Percentiles rank a stretch among this genome's conserved stretches.
These are phyloP conservation scores for Pseudocheirus occidentalis DNA, from an alignment of 2,797 vertebrate species.

Conservation along the genomic window DNA sequence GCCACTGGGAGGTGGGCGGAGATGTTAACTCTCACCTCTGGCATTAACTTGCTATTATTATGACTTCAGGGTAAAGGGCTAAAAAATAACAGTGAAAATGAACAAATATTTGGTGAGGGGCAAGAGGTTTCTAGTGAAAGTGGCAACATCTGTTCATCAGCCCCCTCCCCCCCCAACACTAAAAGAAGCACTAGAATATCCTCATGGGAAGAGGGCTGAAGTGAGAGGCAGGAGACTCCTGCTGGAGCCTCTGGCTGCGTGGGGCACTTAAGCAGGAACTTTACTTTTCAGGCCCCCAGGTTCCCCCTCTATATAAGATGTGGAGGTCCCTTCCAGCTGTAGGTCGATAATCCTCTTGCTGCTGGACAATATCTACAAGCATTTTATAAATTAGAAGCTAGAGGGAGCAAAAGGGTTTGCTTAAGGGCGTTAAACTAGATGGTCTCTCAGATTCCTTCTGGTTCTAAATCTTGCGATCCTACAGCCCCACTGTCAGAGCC, in stretches of 20 bases:
- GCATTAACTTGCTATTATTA: background rate
- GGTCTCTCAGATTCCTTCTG: background rate
- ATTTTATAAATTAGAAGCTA: background rate
- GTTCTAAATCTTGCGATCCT: background rate
- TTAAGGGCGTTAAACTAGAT: background rate
- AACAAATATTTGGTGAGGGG: background rate
- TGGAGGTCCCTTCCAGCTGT: background rate
- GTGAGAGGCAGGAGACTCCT: background rate
- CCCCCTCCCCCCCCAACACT: no score
- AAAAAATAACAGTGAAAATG: background rate
- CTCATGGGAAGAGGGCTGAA: background rate
- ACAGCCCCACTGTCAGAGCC: background rate
- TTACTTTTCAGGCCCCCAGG: background rate
- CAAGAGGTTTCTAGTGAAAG: background rate
- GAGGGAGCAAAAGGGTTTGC: background rate
- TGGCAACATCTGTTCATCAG: background rate
- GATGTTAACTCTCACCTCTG: background rate
- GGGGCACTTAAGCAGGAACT: background rate
- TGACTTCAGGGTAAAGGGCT: background rate
- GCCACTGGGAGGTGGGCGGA: background rate
- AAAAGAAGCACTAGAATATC: fast-evolving
- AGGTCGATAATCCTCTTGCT: background rate
- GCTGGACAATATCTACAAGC: background rate
- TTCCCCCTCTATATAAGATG: background rate
- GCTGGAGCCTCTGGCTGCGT: background rate